Evolutionary conservation across 2,113 vertebrate genomes (phyloP), one percentile per base, ranked within the genome.

Genomic region (Girardinichthys multiradiatus): DNA sequence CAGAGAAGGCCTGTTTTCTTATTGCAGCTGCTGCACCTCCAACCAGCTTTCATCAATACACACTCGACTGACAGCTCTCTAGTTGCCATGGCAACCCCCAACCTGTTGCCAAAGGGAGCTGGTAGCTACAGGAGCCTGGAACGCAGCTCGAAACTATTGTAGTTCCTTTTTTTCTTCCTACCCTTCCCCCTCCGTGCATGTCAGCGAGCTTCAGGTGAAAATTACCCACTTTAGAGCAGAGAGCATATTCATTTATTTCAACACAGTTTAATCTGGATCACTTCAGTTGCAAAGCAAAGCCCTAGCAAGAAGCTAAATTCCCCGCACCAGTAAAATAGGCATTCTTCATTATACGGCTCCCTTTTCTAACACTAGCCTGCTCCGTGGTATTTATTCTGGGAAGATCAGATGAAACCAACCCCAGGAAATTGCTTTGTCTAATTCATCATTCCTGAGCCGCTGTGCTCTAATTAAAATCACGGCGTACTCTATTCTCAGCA

Each of bases 41-140:
- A 64, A 35, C 60, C 77, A 1, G 13, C 76, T 66, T 80, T 89
- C 87, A 75, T 83, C 89, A 89, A 81, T 86, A 81, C 83, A 64
- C 76, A 68, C 68, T 78, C 48, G 31, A 82, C 81, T 83, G 83
- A 87, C 82, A 83, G 82, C 76, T 72, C 67, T 0, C 86, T 3
- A 79, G 90, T 92, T 92, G 84, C 90, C 87, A 88, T 89, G 89
- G 84, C 61, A 26, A 92, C 87, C 57, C 74, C 74, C 57, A 86
- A 89, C 89, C 87, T 90, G 89, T 89, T 91, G 84, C 89, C 81
- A 76, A 64, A 70, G 19, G 69, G 68, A 24, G 51, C 48, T 8
- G 57, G 68, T 70, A 72, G 76, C 75, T 70, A 57, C 24, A 59
- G n/a, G n/a, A 31, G 66, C 54, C 83, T 24, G 72, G 72, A 83